phyloP scores from a whole-genome alignment of 2,113 vertebrate genomes.

The Marmota flaviventris region DNA sequence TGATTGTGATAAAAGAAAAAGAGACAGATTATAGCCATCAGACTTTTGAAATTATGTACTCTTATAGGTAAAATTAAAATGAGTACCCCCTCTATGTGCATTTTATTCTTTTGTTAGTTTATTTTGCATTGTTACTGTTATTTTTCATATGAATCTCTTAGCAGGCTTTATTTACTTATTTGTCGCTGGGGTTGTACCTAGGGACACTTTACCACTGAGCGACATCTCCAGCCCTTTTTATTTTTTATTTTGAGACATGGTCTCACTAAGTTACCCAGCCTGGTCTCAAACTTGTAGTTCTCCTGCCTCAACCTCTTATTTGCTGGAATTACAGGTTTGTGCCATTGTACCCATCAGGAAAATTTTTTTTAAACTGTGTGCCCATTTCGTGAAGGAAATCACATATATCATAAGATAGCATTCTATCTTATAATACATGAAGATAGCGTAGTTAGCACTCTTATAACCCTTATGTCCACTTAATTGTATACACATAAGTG shows the following conservation, averaged over 20 bases:
- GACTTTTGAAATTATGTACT: not conserved
- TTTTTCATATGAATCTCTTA: not conserved
- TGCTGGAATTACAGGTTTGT: too few species aligned
- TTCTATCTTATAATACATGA: not conserved
- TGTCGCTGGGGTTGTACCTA: too few species aligned
- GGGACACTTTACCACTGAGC: too few species aligned
- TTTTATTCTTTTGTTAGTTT: slow-evolving; percentile 5
- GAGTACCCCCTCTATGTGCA: not conserved
- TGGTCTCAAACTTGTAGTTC: too few species aligned
- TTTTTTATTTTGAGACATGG: too few species aligned
- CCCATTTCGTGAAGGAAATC: too few species aligned
- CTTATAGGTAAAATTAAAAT: not conserved
- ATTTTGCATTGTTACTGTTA: not conserved
- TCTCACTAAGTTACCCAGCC: too few species aligned
- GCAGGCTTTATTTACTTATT: not conserved
- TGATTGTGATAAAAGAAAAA: not conserved
- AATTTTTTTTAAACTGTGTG: too few species aligned
- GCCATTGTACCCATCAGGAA: too few species aligned
- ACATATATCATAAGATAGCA: not conserved
- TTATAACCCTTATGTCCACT: not conserved
- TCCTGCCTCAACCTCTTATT: too few species aligned
- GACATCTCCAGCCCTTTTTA: too few species aligned
- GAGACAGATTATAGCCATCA: not conserved
- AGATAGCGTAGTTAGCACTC: not conserved
- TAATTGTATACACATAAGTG: not conserved